Evolutionary conservation across 1,140 invertebrate species (phyloP).

Genomic region (Zophobas atratus): DNA sequence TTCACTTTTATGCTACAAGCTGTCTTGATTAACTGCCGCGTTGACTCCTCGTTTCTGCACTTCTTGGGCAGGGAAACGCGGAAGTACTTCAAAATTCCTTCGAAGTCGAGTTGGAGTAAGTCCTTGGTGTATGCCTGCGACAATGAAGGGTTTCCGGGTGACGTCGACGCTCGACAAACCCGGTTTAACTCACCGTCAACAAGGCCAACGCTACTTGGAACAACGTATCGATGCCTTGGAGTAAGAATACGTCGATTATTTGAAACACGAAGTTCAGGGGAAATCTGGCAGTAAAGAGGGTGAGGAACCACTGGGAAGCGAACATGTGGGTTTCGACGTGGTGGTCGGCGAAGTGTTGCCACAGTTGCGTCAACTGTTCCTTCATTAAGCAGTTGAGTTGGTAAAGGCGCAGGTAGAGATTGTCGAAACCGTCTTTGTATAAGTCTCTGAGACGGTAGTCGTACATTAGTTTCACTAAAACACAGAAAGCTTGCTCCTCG

Average conservation of each 20-base stretch:
- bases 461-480: constrained; percentile 97
- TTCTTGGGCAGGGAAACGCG: constrained; percentile 97
- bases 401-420: constrained; percentile 94
- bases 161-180: not conserved
- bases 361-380: constrained; percentile 93
- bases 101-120: constrained; percentile 96
- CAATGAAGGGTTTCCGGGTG: constrained; percentile 23
- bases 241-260: constrained; percentile 96
- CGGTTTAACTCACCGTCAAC: constrained; percentile 78
- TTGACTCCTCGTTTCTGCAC: constrained; percentile 92
- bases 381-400: constrained; percentile 97
- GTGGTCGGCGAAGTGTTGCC: constrained; percentile 91
- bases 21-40: constrained; percentile 89
- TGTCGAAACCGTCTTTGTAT: constrained; percentile 97
- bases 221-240: constrained; percentile 94
- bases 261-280: constrained; percentile 98
- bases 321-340: constrained; percentile 99
- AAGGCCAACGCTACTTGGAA: constrained; percentile 97
- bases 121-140: constrained; percentile 89
- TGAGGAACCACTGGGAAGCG: constrained; percentile 99
- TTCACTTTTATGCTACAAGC: constrained; percentile 95
- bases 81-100: constrained; percentile 95
- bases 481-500: constrained; percentile 98
- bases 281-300: constrained; percentile 98
- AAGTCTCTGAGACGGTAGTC: constrained; percentile 95